Percentiles rank a stretch among this genome's conserved stretches.
Conservation (phyloP, 64 coral and sea anemone species). For the Porites lutea region DNA sequence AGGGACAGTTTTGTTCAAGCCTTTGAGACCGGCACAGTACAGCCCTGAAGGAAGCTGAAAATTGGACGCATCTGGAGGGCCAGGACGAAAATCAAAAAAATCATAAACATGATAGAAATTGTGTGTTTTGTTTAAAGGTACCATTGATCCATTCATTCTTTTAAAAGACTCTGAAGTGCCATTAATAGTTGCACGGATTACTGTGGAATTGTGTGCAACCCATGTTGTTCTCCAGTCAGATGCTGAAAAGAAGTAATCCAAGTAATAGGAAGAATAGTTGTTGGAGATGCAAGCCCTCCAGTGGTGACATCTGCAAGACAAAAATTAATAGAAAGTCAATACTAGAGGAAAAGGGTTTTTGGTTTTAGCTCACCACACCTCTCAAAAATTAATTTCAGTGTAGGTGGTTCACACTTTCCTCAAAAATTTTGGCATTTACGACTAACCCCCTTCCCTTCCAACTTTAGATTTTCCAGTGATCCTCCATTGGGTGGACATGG, state of each 20-base stretch:
- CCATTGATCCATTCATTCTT: neutral
- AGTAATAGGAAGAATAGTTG: slow-evolving; percentile 30
- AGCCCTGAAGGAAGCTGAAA: slow-evolving; percentile 80
- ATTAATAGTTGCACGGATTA: slow-evolving; percentile 74
- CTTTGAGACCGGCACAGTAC: slow-evolving; percentile 67
- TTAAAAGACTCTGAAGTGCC: slow-evolving; percentile 11
- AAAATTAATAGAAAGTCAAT: neutral
- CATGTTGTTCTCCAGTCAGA: slow-evolving; percentile 62
- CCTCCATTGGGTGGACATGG: too few relatives aligned
- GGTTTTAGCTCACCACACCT: too few relatives aligned
- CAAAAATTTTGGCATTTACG: too few relatives aligned
- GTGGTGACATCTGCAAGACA: slow-evolving; percentile 72
- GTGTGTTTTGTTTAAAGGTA: slow-evolving; percentile 1
- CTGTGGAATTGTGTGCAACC: slow-evolving; percentile 36
- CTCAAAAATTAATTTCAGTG: too few relatives aligned
- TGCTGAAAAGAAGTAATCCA: slow-evolving; percentile 85
- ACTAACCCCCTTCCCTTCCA: too few relatives aligned
- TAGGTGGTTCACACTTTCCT: too few relatives aligned
- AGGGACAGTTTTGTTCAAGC: slow-evolving; percentile 50
- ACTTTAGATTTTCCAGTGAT: too few relatives aligned
- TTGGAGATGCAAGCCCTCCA: slow-evolving; percentile 72
- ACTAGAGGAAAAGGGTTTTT: too few relatives aligned
- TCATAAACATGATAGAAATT: slow-evolving; percentile 83
- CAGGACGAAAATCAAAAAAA: slow-evolving; percentile 80
- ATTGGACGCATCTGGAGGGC: slow-evolving; percentile 13